Evolutionary conservation across 1,140 invertebrate species (phyloP).

Genomic region (Armadillidium nasatum): DNA sequence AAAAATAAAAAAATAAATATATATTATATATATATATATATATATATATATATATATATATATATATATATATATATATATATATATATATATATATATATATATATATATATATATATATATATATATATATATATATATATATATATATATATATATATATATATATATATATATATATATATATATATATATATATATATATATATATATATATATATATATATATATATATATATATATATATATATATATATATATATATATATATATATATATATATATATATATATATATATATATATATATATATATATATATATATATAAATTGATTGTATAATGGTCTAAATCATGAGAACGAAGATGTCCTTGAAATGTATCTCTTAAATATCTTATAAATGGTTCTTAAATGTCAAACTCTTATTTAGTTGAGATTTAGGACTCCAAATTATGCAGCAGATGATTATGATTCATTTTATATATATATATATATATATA

Average conservation of each 20-base stretch:
- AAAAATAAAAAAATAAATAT: not conserved
- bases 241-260: not conserved
- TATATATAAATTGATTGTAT: not conserved
- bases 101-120: slow-evolving; percentile 10
- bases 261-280: not conserved
- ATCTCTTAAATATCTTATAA: too few species aligned
- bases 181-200: not conserved
- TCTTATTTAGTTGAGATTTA: too few species aligned
- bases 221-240: slow-evolving; percentile 12
- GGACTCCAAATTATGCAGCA: too few species aligned
- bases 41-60: not conserved
- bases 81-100: slow-evolving; percentile 11
- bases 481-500: slow-evolving; percentile 1
- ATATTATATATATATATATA: not conserved
- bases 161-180: slow-evolving; percentile 13
- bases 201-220: slow-evolving; percentile 13
- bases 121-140: not conserved
- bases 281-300: not conserved
- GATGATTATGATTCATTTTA: not conserved
- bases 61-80: slow-evolving; percentile 8
- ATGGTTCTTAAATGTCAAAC: too few species aligned
- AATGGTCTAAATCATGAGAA: too few species aligned
- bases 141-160: not conserved
- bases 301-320: slow-evolving; percentile 3
- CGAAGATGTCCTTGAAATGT: too few species aligned